Conservation (phyloP, 2,113 vertebrate species). For the Oreochromis spilurus region DNA sequence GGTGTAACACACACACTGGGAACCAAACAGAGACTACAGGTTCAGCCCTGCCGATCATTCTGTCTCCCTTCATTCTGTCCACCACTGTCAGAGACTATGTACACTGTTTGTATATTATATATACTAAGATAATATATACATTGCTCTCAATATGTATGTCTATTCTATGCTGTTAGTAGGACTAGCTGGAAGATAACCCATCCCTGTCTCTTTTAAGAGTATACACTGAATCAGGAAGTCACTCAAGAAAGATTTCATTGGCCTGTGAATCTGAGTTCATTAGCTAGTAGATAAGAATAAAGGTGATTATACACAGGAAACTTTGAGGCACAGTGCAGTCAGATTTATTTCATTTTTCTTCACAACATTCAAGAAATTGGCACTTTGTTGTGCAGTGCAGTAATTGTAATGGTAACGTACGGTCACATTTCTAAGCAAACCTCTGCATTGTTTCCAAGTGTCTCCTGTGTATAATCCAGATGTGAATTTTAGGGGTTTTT, state of each 20-base stretch:
- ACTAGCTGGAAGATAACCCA: slow-evolving; percentile 20
- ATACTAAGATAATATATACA: slow-evolving; percentile 68
- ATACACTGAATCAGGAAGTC: not conserved
- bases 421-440: not conserved
- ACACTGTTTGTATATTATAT: slow-evolving; percentile 75
- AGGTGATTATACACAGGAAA: not conserved
- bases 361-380: not conserved
- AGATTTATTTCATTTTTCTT: not conserved
- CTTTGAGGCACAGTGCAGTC: not conserved
- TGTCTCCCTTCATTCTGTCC: slow-evolving; percentile 8
- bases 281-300: not conserved
- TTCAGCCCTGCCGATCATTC: not conserved
- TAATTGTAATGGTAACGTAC: not conserved
- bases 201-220: not conserved
- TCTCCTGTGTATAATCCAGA: not conserved
- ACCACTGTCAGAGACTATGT: slow-evolving; percentile 60
- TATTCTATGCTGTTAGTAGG: slow-evolving; percentile 50
- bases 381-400: not conserved
- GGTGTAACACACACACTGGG: not conserved
- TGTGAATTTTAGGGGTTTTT: slow-evolving; percentile 27
- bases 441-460: not conserved
- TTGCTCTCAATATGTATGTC: slow-evolving; percentile 44
- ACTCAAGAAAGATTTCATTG: not conserved
- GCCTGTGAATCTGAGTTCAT: not conserved
- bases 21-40: slow-evolving; percentile 18